A percentile compares a stretch with the other conserved stretches of the same genome.
Conservation (phyloP, 1,140 invertebrate species). For the Zaprionus taronus region DNA sequence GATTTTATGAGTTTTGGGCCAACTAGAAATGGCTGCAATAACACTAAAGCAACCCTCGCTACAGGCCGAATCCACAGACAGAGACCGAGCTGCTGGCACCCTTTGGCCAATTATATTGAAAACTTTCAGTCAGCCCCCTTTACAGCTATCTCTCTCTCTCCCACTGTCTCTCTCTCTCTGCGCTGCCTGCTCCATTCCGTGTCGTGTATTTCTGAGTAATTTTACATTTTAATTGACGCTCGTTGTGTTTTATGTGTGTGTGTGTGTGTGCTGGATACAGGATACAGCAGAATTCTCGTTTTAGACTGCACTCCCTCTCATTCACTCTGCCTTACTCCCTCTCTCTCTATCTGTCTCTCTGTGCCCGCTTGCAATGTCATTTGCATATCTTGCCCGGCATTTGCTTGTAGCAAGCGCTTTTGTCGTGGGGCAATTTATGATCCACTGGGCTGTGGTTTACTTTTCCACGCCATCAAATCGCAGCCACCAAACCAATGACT, state of each 20-base stretch:
- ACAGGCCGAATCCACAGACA: constrained; percentile 11
- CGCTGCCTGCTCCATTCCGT: neutral
- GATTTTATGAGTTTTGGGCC: constrained; percentile 77
- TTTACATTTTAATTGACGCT: constrained; percentile 66
- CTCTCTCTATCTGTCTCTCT: neutral
- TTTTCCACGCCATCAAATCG: constrained; percentile 80
- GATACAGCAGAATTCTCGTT: neutral
- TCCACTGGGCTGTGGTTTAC: constrained; percentile 69
- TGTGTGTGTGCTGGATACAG: constrained; percentile 8
- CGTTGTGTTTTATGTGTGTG: constrained; percentile 51
- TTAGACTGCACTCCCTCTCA: neutral
- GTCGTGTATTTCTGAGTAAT: constrained; percentile 50
- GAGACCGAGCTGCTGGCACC: constrained; percentile 23
- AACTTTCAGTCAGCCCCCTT: constrained; percentile 44
- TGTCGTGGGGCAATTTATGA: constrained; percentile 50
- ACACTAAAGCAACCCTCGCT: constrained; percentile 67
- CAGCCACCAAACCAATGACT: constrained; percentile 68
- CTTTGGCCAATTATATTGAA: constrained; percentile 76
- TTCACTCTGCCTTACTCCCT: neutral
- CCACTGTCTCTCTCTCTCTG: no score
- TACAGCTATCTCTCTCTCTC: neutral
- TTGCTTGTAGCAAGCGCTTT: constrained; percentile 19
- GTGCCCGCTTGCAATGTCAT: constrained; percentile 66
- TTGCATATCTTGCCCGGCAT: constrained; percentile 62
- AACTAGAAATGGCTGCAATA: constrained; percentile 76